These are phyloP conservation scores for Pangasianodon gigas DNA, from an alignment of 2,113 vertebrate species.

Conservation along the genomic window DNA sequence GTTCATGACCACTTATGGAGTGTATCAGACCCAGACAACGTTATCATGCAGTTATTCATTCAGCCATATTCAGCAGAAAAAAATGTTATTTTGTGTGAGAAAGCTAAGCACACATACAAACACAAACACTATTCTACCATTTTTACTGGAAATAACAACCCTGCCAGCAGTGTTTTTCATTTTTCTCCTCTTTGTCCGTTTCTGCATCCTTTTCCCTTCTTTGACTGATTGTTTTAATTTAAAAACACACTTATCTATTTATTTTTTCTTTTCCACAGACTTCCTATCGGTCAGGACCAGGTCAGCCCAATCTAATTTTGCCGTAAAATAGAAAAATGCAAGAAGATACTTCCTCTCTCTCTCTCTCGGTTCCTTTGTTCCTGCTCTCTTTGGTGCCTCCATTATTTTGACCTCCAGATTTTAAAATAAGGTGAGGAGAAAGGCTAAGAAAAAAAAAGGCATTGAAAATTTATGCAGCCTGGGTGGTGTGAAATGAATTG, in stretches of 20 bases:
- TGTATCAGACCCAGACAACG: background rate
- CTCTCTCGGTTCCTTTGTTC: conserved; percentile 28
- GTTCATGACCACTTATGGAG: background rate
- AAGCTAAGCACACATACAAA: conserved; percentile 10
- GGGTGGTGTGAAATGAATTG: conserved; percentile 47
- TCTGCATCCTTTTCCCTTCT: conserved; percentile 42
- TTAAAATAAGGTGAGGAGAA: conserved; percentile 47
- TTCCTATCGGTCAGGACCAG: conserved; percentile 61
- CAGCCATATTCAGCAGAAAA: conserved; percentile 17
- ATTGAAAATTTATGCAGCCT: conserved; percentile 36
- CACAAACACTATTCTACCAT: background rate
- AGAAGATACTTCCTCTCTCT: conserved; percentile 30
- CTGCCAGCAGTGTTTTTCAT: conserved; percentile 38
- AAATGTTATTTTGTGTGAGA: conserved; percentile 4
- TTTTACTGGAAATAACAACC: conserved; percentile 60
- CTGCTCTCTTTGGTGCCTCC: conserved; percentile 28
- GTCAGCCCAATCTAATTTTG: conserved; percentile 65
- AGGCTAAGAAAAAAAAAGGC: conserved; percentile 32
- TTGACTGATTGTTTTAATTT: conserved; percentile 74
- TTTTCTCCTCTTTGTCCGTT: conserved; percentile 14
- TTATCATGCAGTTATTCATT: conserved; percentile 2
- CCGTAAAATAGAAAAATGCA: conserved; percentile 48
- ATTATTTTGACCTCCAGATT: conserved; percentile 47
- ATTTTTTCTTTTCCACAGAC: conserved; percentile 62
- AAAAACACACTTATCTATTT: conserved; percentile 66